These are phyloP conservation scores for Tetramorium parvispinum DNA, from an alignment of 1,140 invertebrate genomes.

Conservation along the genomic window DNA sequence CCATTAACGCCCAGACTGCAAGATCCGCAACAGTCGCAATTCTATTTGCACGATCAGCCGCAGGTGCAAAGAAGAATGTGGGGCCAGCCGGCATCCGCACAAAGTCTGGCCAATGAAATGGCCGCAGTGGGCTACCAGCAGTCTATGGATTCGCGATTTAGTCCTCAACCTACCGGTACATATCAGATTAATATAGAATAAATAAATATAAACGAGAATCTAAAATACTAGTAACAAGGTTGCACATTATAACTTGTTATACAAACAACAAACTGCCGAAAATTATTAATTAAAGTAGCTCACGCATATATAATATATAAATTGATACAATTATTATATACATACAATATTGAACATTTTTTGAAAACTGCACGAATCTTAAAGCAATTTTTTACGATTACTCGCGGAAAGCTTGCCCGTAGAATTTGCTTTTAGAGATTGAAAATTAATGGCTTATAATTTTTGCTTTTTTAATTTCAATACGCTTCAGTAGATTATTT, in stretches of 20 bases:
- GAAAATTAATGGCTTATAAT: neutral
- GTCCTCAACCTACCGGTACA: conserved; percentile 73
- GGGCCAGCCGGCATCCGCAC: conserved; percentile 88
- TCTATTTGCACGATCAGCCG: conserved; percentile 91
- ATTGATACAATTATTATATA: neutral
- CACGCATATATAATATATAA: neutral
- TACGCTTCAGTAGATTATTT: conserved; percentile 11
- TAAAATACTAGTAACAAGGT: neutral
- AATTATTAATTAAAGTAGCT: neutral
- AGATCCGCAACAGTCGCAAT: conserved; percentile 87
- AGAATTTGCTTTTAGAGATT: neutral
- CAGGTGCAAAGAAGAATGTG: conserved; percentile 90
- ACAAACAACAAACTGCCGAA: neutral
- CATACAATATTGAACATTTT: neutral
- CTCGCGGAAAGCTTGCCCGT: neutral
- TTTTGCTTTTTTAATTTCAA: conserved; percentile 17
- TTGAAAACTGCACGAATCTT: neutral
- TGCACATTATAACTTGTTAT: neutral
- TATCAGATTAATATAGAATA: neutral
- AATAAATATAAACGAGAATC: neutral
- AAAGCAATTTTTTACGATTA: neutral
- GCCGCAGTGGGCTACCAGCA: conserved; percentile 82
- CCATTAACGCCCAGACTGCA: conserved; percentile 83
- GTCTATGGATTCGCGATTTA: conserved; percentile 80
- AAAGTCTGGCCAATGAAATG: conserved; percentile 84